phyloP scores from a whole-genome alignment of 2,113 vertebrate genomes.

The Rhizomys pruinosus region DNA sequence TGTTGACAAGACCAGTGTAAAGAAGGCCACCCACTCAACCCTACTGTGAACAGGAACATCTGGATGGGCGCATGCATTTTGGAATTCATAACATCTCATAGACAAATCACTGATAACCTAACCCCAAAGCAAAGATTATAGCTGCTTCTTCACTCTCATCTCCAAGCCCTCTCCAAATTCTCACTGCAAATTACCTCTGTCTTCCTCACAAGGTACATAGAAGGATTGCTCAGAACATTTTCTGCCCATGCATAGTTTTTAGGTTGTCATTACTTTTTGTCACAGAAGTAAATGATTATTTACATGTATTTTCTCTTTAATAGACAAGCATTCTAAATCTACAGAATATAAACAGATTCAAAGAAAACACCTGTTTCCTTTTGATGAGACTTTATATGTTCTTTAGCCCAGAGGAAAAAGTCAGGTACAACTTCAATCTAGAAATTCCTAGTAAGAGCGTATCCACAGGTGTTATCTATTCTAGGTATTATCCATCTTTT shows the following conservation, averaged over 20 bases:
- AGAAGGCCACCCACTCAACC: not conserved
- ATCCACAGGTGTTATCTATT: not conserved
- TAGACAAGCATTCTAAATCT: not conserved
- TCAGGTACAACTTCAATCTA: constrained; percentile 1
- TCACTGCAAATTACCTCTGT: not conserved
- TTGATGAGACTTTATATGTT: not conserved
- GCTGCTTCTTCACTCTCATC: not conserved
- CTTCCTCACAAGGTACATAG: not conserved
- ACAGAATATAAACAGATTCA: not conserved
- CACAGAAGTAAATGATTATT: not conserved
- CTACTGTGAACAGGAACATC: not conserved
- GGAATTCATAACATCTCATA: constrained; percentile 36
- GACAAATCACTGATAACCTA: constrained; percentile 41
- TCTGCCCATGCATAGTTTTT: constrained; percentile 19
- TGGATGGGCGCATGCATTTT: not conserved
- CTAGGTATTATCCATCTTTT: too few species aligned
- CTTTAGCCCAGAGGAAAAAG: not conserved
- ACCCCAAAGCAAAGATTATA: not conserved
- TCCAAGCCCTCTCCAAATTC: not conserved
- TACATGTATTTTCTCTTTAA: constrained; percentile 29
- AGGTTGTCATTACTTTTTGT: not conserved
- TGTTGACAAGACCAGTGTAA: not conserved
- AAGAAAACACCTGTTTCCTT: constrained; percentile 1
- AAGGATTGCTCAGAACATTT: not conserved
- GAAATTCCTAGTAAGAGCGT: not conserved